A percentile compares a stretch with the other conserved stretches of the same genome.
phyloP scores from a whole-genome alignment of 2,113 vertebrate genomes.

The Brienomyrus brachyistius region DNA sequence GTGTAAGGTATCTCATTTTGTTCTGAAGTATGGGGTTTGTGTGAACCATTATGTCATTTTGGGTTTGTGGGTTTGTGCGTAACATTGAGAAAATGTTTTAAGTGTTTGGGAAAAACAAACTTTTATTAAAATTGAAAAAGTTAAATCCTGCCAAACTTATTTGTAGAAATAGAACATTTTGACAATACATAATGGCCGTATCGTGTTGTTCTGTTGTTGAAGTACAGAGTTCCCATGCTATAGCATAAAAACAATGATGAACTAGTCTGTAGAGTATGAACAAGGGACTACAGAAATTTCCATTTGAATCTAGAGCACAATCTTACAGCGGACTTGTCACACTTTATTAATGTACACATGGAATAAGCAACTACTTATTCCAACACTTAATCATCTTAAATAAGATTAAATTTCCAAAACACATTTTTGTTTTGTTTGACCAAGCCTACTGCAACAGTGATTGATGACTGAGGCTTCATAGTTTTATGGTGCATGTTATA shows the following conservation, averaged over 20 bases:
- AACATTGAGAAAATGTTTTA: not conserved
- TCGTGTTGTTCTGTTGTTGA: not conserved
- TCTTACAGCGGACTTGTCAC: not conserved
- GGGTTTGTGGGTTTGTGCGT: not conserved
- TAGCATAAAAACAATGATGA: not conserved
- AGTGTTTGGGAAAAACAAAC: not conserved
- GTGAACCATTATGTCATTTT: not conserved
- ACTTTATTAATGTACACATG: not conserved
- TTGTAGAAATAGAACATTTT: not conserved
- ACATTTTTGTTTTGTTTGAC: not conserved
- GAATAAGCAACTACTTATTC: not conserved
- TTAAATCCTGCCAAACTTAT: not conserved
- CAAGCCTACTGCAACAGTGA: not conserved
- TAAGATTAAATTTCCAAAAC: not conserved
- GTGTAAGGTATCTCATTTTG: not conserved
- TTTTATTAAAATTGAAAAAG: not conserved
- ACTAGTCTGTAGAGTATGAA: not conserved
- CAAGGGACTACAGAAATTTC: not conserved
- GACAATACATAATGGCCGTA: not conserved
- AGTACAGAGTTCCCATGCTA: not conserved
- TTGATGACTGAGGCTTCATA: not conserved
- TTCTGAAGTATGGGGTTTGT: not conserved
- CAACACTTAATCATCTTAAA: not conserved
- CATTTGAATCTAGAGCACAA: not conserved
- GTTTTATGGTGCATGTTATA: not conserved